Conservation (phyloP, 1,140 invertebrate species). For the Aleiodes sp. region DNA sequence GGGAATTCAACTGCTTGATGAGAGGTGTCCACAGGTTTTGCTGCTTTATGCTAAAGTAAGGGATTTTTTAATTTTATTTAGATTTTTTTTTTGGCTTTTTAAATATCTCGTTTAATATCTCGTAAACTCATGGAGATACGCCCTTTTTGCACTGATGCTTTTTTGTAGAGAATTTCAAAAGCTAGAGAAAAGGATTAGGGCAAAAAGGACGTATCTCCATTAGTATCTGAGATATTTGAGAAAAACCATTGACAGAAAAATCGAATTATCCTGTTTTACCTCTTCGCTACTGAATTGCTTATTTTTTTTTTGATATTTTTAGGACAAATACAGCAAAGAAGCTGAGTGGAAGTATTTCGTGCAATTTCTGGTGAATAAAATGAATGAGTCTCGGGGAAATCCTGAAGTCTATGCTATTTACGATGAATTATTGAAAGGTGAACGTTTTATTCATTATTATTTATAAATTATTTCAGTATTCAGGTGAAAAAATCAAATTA, state of each 20-base stretch:
- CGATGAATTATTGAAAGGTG: slow-evolving; percentile 67
- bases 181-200: too few species aligned
- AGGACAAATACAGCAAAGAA: slow-evolving; percentile 66
- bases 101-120: not conserved
- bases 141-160: too few species aligned
- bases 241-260: too few species aligned
- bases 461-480: slow-evolving; percentile 23
- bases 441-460: slow-evolving; percentile 3
- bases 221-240: too few species aligned
- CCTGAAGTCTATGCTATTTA: slow-evolving; percentile 61
- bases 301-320: slow-evolving; percentile 38
- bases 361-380: slow-evolving; percentile 62
- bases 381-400: slow-evolving; percentile 55
- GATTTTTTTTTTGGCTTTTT: slow-evolving; percentile 4
- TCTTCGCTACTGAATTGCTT: slow-evolving; percentile 9
- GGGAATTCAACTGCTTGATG: slow-evolving; percentile 59
- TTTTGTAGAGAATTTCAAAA: too few species aligned
- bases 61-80: not conserved
- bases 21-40: slow-evolving; percentile 69
- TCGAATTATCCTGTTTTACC: not conserved
- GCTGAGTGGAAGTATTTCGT: slow-evolving; percentile 68
- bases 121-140: too few species aligned
- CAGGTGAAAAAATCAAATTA: too few species aligned
- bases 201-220: too few species aligned
- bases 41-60: slow-evolving; percentile 69